A percentile compares a stretch with the other conserved stretches of the same genome.
Evolutionary conservation across 2,113 vertebrate species (phyloP).

Genomic region (Prinia subflava): DNA sequence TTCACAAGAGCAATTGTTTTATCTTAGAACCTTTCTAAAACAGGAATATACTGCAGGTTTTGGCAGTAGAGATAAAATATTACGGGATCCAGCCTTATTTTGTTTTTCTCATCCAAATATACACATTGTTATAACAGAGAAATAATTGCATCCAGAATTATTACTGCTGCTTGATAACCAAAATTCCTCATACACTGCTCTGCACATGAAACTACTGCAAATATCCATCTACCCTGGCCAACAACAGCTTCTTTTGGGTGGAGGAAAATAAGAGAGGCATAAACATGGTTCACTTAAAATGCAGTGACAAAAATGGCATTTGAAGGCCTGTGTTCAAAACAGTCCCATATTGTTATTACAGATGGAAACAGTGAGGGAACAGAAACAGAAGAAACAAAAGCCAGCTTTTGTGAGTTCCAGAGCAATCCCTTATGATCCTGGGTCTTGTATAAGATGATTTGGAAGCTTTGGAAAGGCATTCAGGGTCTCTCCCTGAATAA

Average conservation of each 20-base stretch:
- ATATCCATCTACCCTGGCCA: background rate
- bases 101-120: constrained; percentile 66
- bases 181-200: background rate
- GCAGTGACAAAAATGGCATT: constrained; percentile 36
- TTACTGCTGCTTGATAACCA: background rate
- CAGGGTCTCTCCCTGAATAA: constrained; percentile 49
- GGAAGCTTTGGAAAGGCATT: constrained; percentile 62
- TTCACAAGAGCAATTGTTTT: constrained; percentile 40
- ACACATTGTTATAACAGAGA: constrained; percentile 59
- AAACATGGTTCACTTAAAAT: constrained; percentile 39
- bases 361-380: constrained; percentile 44
- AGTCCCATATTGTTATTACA: constrained; percentile 54
- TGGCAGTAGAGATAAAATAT: constrained; percentile 62
- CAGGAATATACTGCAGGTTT: constrained; percentile 40
- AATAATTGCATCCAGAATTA: constrained; percentile 15
- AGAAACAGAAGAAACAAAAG: constrained; percentile 70
- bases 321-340: constrained; percentile 29
- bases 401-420: constrained; percentile 73
- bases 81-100: constrained; percentile 68
- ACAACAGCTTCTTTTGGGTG: constrained; percentile 16
- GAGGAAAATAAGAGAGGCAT: constrained; percentile 20
- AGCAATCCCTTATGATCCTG: constrained; percentile 58
- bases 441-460: constrained; percentile 62
- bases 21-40: constrained; percentile 43
- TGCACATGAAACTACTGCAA: background rate